A percentile compares a stretch with the other conserved stretches of the same genome.
Evolutionary conservation across 53 echinoderm and acorn worm genomes (phyloP).

Genomic region (Henricia sp.): DNA sequence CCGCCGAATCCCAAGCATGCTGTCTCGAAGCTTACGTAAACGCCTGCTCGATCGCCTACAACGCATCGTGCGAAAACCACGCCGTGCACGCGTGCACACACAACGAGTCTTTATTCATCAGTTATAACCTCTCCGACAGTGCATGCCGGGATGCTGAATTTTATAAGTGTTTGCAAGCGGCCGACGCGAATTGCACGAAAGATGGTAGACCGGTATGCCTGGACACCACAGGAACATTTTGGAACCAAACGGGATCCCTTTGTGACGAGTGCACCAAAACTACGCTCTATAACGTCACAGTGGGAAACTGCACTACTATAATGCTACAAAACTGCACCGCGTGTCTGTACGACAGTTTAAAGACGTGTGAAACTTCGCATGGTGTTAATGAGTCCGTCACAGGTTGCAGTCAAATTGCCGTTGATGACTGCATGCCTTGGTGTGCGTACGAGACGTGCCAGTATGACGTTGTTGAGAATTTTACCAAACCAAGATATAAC

Average conservation of each 20-base stretch:
- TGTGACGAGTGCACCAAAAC: conserved; percentile 15
- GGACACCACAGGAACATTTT: conserved; percentile 9
- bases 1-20: conserved; percentile 5
- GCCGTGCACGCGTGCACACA: background rate
- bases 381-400: background rate
- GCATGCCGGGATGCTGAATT: background rate
- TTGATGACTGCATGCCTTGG: conserved; percentile 9
- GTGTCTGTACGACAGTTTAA: conserved; percentile 45
- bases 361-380: conserved; percentile 6
- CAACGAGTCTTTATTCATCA: background rate
- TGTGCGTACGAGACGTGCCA: conserved; percentile 37
- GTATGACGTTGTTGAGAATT: conserved; percentile 5
- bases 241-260: background rate
- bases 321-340: conserved; percentile 41
- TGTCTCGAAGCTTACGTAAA: conserved; percentile 6
- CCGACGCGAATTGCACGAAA: background rate
- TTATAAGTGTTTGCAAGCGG: conserved; percentile 12
- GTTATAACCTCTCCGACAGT: background rate
- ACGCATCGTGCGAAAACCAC: background rate
- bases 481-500: background rate
- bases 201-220: conserved; percentile 42
- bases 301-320: conserved; percentile 36
- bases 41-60: background rate
- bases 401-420: conserved; percentile 14
- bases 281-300: conserved; percentile 20